Percentiles rank a stretch among this genome's conserved stretches.
phyloP scores from a whole-genome alignment of 2,113 vertebrate species.

The Stegostoma tigrinum region DNA sequence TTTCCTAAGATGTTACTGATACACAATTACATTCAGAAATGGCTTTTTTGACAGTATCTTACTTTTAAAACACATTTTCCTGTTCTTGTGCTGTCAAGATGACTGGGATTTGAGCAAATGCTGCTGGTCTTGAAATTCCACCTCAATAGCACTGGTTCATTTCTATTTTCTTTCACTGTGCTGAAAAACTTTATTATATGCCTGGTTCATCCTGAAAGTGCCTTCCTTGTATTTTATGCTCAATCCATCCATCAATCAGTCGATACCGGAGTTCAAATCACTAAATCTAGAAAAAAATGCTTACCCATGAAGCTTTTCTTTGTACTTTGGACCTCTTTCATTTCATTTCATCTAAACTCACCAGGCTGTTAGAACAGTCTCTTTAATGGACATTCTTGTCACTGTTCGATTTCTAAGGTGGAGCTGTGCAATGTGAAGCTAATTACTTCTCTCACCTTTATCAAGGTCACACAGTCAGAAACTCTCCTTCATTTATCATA shows the following conservation, averaged over 20 bases:
- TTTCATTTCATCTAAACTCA: neutral
- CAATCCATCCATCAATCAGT: neutral
- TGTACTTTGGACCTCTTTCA: neutral
- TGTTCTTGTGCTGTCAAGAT: neutral
- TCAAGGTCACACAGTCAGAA: conserved; percentile 20
- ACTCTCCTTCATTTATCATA: conserved; percentile 16
- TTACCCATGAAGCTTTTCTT: neutral
- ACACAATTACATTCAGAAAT: neutral
- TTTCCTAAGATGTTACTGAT: neutral
- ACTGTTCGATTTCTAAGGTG: neutral
- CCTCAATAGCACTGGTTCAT: neutral
- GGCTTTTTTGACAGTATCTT: neutral
- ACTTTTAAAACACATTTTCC: neutral
- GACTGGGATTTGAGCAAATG: neutral
- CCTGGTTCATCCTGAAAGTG: neutral
- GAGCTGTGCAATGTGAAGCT: conserved; percentile 27
- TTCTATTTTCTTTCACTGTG: neutral
- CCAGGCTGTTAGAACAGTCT: neutral
- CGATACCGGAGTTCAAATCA: neutral
- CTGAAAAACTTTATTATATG: neutral
- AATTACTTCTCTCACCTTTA: neutral
- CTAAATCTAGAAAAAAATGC: neutral
- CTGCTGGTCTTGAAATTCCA: neutral
- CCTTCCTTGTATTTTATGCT: neutral
- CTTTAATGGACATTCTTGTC: neutral